Evolutionary conservation across 2,888 invertebrate genomes (phyloP).

Genomic region (Holacanthella duospinosa): DNA sequence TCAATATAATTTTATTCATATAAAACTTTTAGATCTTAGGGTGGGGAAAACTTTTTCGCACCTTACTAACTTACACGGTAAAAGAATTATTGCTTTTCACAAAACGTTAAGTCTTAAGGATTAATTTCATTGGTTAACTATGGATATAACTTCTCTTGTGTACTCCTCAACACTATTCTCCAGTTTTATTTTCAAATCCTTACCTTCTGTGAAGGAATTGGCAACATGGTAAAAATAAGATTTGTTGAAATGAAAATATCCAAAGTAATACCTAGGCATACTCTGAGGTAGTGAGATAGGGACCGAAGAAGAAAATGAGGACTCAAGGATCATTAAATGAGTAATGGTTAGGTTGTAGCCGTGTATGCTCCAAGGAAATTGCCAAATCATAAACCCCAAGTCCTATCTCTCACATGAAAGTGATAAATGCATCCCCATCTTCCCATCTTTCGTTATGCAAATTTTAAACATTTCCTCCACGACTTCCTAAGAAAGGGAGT

Average conservation of each 20-base stretch:
- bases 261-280: too few relatives aligned
- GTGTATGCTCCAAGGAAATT: neutral
- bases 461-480: neutral
- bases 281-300: too few relatives aligned
- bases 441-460: neutral
- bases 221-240: neutral
- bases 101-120: too few relatives aligned
- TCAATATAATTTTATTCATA: too few relatives aligned
- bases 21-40: too few relatives aligned
- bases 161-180: neutral
- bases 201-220: neutral
- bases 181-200: neutral
- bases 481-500: neutral
- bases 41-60: too few relatives aligned
- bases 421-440: neutral
- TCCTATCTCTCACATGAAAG: neutral
- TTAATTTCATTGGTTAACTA: too few relatives aligned
- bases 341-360: neutral
- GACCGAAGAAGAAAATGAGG: slow-evolving; percentile 4
- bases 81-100: too few relatives aligned
- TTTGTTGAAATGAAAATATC: neutral
- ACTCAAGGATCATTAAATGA: slow-evolving; percentile 4
- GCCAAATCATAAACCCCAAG: neutral
- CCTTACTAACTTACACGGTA: too few relatives aligned
- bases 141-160: neutral